Evolutionary conservation across 2,888 invertebrate species (phyloP).

Genomic region (Stenoptilia bipunctidactyla): DNA sequence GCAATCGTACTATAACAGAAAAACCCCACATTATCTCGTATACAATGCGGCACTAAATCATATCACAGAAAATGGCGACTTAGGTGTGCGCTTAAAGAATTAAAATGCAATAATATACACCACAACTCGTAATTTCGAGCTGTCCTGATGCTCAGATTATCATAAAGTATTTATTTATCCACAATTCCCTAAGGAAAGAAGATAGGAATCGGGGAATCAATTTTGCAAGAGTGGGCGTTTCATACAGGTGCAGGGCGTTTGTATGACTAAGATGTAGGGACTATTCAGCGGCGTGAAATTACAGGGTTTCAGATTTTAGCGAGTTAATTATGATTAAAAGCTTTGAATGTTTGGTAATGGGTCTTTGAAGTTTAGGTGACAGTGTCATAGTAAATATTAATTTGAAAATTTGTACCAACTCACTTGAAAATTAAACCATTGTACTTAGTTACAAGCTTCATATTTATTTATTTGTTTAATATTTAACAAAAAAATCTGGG

Average conservation of each 20-base stretch:
- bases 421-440: no score
- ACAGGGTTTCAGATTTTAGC: constrained; percentile 16
- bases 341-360: no score
- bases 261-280: constrained; percentile 30
- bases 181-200: constrained; percentile 56
- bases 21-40: constrained; percentile 20
- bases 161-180: constrained; percentile 68
- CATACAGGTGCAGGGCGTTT: constrained; percentile 39
- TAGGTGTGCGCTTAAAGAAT: constrained; percentile 56
- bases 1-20: no score
- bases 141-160: constrained; percentile 64
- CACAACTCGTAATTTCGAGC: constrained; percentile 53
- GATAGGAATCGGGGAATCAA: constrained; percentile 67
- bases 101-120: constrained; percentile 67
- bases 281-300: constrained; percentile 13
- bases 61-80: constrained; percentile 51
- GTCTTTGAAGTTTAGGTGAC: no score
- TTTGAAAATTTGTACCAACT: no score
- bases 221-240: constrained; percentile 43
- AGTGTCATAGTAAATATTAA: no score
- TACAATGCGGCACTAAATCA: constrained; percentile 63
- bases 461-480: no score
- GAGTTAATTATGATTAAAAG: no score
- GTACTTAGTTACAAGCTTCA: no score
- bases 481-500: no score